Evolutionary conservation across 37 sponge, comb jelly and placozoan species (phyloP), one percentile per base, ranked within the genome.

Genomic region (Tethya wilhelma): DNA sequence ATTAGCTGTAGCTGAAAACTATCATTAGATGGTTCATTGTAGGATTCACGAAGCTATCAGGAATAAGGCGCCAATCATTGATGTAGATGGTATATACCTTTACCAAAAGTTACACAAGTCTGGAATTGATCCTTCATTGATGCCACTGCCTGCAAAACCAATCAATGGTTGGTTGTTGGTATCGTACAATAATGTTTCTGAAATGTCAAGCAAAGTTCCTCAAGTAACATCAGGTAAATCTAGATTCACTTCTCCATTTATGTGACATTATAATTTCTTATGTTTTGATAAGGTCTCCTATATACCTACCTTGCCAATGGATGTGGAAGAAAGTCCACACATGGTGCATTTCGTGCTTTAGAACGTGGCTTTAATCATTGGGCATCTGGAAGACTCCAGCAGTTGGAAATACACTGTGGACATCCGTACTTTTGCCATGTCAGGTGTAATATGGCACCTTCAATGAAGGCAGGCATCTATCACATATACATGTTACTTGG

Each of bases 391-490:
- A 38, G 79, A 8, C 34, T 78, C 3, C 26, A 78, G 4, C 5
- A 78, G 1, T 6, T 78, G 23, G 79, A 78, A 64, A 55, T 64
- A 6, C 62, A 78, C 31, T 29, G 8, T 37, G 22, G 43, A 14
- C 44, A 79, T 41, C 79, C 67, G 1, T 1, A 11, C 6, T 79
- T 33, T 14, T 79, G 79, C 37, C 66, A 63, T 62, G 46, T 78
- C 2, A 32, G 68, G 31, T 79, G 79, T 28, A 6, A 31, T 6
- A 67, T 79, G 49, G 43, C 68, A 4, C 68, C 53, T 11, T 65
- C 79, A n/a, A 79, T 79, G 79, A 79, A 79, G 58, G 37, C 28
- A 42, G 79, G 79, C 1, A 41, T 46, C 8, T 65, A 79, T 37
- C 67, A 66, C 22, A 69, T 79, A 1, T 44, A 67, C 49, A 17